Evolutionary conservation across 2,113 vertebrate genomes (phyloP).

Genomic region (Psilopogon haemacephalus): DNA sequence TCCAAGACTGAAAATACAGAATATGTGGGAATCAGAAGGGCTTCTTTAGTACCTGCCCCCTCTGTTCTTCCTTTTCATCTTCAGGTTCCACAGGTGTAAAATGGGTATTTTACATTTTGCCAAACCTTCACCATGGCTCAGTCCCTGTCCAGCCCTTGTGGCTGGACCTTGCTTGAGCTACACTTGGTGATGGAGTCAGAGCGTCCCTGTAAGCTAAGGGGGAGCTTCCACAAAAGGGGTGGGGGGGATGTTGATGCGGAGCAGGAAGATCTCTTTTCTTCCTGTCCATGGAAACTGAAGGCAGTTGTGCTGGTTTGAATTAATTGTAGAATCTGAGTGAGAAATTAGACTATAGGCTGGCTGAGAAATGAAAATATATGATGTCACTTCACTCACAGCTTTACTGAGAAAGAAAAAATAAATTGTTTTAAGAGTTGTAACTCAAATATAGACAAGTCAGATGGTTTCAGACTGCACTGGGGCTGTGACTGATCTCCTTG

Average conservation of each 20-base stretch:
- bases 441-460: too few relatives aligned
- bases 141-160: accelerated
- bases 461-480: too few relatives aligned
- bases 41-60: not conserved
- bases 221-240: not conserved
- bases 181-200: not conserved
- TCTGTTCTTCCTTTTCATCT: not conserved
- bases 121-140: not conserved
- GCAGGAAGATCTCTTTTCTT: not conserved
- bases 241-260: too few relatives aligned
- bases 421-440: too few relatives aligned
- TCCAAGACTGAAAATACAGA: not conserved
- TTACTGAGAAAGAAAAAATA: too few relatives aligned
- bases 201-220: not conserved
- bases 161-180: not conserved
- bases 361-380: too few relatives aligned
- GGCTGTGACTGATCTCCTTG: too few relatives aligned
- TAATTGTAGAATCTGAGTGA: too few relatives aligned
- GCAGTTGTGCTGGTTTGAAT: too few relatives aligned
- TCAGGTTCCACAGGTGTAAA: not conserved
- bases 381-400: too few relatives aligned
- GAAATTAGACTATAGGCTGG: too few relatives aligned
- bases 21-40: not conserved
- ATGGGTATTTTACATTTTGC: not conserved
- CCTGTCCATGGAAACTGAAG: not conserved